These are phyloP conservation scores for Tachycineta bicolor DNA, from an alignment of 2,113 vertebrate species.

Conservation along the genomic window DNA sequence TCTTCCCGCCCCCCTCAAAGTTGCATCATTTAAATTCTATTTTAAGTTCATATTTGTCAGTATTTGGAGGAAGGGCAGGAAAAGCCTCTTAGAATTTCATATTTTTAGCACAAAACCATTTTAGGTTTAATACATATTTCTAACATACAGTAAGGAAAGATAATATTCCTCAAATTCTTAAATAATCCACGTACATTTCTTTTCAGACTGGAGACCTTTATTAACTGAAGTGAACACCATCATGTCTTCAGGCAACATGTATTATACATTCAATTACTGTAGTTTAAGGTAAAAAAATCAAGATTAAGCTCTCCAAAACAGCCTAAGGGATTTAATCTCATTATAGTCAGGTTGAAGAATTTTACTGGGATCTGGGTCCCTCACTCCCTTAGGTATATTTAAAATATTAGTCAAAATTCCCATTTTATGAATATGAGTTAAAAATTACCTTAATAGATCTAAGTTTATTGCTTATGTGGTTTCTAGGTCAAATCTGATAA, in stretches of 20 bases:
- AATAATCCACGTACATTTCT: slow-evolving; percentile 58
- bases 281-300: slow-evolving; percentile 53
- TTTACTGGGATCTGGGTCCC: neutral
- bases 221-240: slow-evolving; percentile 29
- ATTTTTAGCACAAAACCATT: neutral
- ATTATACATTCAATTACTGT: slow-evolving; percentile 51
- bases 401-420: neutral
- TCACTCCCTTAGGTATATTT: neutral
- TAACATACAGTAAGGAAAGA: neutral
- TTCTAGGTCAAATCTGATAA: neutral
- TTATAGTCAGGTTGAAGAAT: neutral
- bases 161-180: slow-evolving; percentile 13
- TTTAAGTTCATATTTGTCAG: neutral
- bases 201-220: neutral
- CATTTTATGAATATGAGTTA: neutral
- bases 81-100: neutral
- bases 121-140: neutral
- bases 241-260: slow-evolving; percentile 49
- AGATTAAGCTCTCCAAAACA: slow-evolving; percentile 41
- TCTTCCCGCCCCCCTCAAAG: rapidly evolving
- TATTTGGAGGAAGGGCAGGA: neutral
- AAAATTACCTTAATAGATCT: neutral
- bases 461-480: neutral
- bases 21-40: neutral
- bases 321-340: slow-evolving; percentile 18